Evolutionary conservation across 2,888 invertebrate species (phyloP).

Genomic region (Zygothrica quintamaculata): DNA sequence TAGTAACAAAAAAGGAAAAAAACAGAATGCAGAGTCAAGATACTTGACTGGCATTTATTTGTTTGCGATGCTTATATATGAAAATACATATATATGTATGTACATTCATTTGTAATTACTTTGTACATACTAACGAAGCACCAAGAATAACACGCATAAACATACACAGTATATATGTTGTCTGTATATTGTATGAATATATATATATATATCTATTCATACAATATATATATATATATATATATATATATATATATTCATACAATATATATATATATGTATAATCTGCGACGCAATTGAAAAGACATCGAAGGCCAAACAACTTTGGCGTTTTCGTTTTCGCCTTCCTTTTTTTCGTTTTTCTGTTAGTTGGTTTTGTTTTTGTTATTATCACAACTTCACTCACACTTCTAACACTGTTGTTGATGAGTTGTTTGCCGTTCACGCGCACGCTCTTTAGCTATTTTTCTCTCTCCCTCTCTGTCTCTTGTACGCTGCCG

Average conservation of each 20-base stretch:
- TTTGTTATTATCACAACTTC: conserved; percentile 75
- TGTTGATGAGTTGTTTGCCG: conserved; percentile 20
- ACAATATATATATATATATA: conserved; percentile 8
- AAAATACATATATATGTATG: conserved; percentile 1
- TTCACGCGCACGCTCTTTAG: conserved; percentile 15
- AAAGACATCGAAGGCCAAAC: conserved; percentile 80
- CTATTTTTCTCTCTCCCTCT: conserved; percentile 7
- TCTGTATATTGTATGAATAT: conserved; percentile 5
- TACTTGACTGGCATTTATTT: conserved; percentile 26
- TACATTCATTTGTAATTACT: conserved; percentile 36
- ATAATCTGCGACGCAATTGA: conserved; percentile 79
- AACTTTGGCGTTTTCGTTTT: conserved; percentile 69
- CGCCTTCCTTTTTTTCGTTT: conserved; percentile 45
- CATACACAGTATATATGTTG: conserved; percentile 3
- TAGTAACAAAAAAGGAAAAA: conserved; percentile 4
- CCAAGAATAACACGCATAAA: conserved; percentile 28
- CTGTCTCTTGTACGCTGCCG: conserved; percentile 33
- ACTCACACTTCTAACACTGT: conserved; percentile 36
- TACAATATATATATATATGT: conserved; percentile 39
- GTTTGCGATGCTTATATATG: conserved; percentile 3
- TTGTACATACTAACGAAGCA: conserved; percentile 28
- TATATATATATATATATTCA: conserved; percentile 18
- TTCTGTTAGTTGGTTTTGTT: conserved; percentile 58
- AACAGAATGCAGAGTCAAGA: conserved; percentile 19
- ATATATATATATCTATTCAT: not conserved